These are phyloP conservation scores for Kryptolebias marmoratus DNA, from an alignment of 2,113 vertebrate species.

Conservation along the genomic window DNA sequence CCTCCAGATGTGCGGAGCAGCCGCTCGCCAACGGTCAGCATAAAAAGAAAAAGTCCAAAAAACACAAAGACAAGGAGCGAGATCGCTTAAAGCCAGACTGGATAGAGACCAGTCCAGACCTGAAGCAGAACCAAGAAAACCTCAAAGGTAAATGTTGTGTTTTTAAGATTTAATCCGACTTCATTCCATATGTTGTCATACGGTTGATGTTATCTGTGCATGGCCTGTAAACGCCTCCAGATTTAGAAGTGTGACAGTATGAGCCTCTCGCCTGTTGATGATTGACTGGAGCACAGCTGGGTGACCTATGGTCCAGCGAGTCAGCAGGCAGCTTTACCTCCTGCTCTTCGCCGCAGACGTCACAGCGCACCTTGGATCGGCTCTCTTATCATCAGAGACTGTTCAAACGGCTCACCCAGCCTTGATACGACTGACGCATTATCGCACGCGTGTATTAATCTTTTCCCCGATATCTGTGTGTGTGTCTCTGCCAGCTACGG, in stretches of 20 bases:
- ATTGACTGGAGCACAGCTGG: slow-evolving; percentile 80
- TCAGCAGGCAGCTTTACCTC: slow-evolving; percentile 62
- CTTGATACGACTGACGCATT: slow-evolving; percentile 49
- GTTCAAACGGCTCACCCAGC: slow-evolving; percentile 58
- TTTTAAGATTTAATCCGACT: neutral
- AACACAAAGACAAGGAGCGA: slow-evolving; percentile 81
- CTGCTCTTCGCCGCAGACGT: slow-evolving; percentile 54
- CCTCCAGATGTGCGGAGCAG: slow-evolving; percentile 64
- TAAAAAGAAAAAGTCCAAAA: slow-evolving; percentile 82
- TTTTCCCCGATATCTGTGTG: slow-evolving; percentile 40
- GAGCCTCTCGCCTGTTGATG: slow-evolving; percentile 67
- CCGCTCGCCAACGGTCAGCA: slow-evolving; percentile 71
- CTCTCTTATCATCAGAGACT: slow-evolving; percentile 66
- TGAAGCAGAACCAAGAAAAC: slow-evolving; percentile 77
- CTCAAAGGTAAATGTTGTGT: slow-evolving; percentile 73
- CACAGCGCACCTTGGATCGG: slow-evolving; percentile 47
- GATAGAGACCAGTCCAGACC: slow-evolving; percentile 73
- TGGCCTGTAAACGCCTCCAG: neutral
- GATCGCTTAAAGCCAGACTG: slow-evolving; percentile 79
- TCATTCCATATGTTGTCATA: neutral
- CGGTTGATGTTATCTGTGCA: neutral
- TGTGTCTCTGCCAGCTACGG: slow-evolving; percentile 63
- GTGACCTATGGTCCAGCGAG: slow-evolving; percentile 68
- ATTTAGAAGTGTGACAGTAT: neutral
- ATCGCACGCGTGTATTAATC: slow-evolving; percentile 62